Percentiles rank a stretch among this genome's conserved stretches.
Conservation (phyloP, 2,797 vertebrate genomes). For the Telmatherina bonti region DNA sequence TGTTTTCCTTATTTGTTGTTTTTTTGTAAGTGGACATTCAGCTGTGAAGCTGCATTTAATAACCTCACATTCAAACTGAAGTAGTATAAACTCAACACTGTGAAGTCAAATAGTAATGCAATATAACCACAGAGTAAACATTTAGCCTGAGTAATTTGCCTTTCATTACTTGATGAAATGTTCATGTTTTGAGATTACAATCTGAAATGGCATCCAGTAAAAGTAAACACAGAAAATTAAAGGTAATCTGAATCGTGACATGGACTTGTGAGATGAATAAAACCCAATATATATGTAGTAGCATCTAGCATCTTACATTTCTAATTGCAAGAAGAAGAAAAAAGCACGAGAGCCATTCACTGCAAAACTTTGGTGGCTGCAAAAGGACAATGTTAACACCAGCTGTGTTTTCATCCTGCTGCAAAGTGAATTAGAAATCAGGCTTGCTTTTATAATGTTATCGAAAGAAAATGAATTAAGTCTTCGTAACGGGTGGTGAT, state of each 20-base stretch:
- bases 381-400: too few relatives aligned
- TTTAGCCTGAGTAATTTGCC: too few relatives aligned
- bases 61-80: not conserved
- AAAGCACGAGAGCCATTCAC: not conserved
- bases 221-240: not conserved
- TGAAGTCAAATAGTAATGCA: not conserved
- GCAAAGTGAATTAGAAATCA: too few relatives aligned
- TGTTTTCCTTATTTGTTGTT: not conserved
- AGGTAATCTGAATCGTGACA: not conserved
- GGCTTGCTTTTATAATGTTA: too few relatives aligned
- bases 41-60: not conserved
- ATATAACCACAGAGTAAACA: too few relatives aligned
- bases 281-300: not conserved
- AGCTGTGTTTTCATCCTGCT: too few relatives aligned
- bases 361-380: not conserved
- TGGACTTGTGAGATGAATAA: not conserved
- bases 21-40: not conserved
- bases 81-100: not conserved
- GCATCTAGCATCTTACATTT: not conserved
- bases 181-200: too few relatives aligned
- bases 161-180: too few relatives aligned
- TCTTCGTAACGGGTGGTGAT: too few relatives aligned
- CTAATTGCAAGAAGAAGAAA: not conserved
- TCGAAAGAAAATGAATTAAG: too few relatives aligned
- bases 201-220: too few relatives aligned